These are phyloP conservation scores for Heliconius erato DNA, from an alignment of 2,888 invertebrate genomes.

Conservation along the genomic window DNA sequence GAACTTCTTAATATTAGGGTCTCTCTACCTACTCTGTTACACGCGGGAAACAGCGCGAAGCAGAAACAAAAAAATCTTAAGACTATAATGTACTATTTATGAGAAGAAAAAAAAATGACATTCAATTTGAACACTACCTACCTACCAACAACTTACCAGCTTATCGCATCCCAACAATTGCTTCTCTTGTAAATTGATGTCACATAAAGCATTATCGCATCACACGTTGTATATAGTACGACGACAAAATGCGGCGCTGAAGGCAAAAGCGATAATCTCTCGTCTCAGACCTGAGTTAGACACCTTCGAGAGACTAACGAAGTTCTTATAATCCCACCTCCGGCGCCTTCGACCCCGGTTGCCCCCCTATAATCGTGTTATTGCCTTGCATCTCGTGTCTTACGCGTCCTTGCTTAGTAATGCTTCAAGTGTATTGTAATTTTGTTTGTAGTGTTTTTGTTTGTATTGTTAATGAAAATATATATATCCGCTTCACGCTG, in stretches of 20 bases:
- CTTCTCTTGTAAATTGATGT: conserved; percentile 31
- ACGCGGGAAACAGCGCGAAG: no score
- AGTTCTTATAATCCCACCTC: conserved; percentile 82
- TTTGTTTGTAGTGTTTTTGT: background rate
- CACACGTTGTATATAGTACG: conserved; percentile 63
- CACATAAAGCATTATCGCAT: conserved; percentile 54
- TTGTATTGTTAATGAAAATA: background rate
- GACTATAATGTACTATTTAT: no score
- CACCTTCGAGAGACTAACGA: conserved; percentile 83
- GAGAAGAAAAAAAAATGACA: background rate
- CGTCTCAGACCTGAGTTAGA: conserved; percentile 78
- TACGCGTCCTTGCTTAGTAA: conserved; percentile 54
- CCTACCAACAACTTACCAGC: background rate
- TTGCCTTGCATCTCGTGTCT: conserved; percentile 80
- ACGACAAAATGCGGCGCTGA: conserved; percentile 73
- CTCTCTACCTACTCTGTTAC: no score
- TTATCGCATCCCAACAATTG: conserved; percentile 5
- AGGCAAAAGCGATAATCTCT: conserved; percentile 79
- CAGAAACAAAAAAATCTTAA: no score
- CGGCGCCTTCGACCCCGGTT: conserved; percentile 60
- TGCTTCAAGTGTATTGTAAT: conserved; percentile 16
- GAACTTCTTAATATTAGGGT: no score
- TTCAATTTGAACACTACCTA: background rate
- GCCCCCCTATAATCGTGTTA: conserved; percentile 77
- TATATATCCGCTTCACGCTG: no score